phyloP scores from a whole-genome alignment of 2,113 vertebrate genomes.

The Bungarus multicinctus region DNA sequence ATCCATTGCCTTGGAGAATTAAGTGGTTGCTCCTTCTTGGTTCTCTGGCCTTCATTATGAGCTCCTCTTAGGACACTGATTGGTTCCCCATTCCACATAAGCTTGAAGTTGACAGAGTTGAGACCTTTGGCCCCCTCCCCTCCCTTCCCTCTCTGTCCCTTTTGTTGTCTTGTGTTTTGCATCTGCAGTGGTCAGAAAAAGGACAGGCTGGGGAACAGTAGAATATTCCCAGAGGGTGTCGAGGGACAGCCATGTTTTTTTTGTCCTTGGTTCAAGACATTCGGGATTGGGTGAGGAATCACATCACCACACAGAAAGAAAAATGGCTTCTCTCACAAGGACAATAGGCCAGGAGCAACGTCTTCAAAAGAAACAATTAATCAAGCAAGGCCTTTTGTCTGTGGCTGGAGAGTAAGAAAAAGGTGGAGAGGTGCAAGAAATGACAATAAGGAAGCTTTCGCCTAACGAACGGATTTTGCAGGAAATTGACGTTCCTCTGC shows the following conservation, averaged over 20 bases:
- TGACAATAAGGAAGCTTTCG: neutral
- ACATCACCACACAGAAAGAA: neutral
- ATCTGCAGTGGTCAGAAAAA: slow-evolving; percentile 28
- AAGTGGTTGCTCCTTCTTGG: neutral
- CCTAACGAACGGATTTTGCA: neutral
- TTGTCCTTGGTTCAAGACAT: neutral
- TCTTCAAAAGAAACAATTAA: neutral
- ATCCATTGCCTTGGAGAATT: slow-evolving; percentile 21
- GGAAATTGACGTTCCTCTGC: neutral
- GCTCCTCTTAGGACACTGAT: neutral
- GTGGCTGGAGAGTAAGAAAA: neutral
- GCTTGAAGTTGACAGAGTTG: slow-evolving; percentile 30
- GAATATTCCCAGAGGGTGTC: neutral
- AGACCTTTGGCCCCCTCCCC: neutral
- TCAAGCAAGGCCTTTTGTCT: too few species aligned
- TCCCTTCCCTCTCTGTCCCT: neutral
- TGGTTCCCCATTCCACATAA: accelerated
- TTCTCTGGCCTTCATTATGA: neutral
- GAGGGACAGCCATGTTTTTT: neutral
- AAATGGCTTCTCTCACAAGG: neutral
- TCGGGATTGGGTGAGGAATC: neutral
- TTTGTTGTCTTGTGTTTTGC: slow-evolving; percentile 6
- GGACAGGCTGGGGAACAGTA: slow-evolving; percentile 7
- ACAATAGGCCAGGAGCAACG: neutral
- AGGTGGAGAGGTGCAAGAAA: neutral